Conservation (phyloP, 2,113 vertebrate genomes). For the Parotia lawesii region DNA sequence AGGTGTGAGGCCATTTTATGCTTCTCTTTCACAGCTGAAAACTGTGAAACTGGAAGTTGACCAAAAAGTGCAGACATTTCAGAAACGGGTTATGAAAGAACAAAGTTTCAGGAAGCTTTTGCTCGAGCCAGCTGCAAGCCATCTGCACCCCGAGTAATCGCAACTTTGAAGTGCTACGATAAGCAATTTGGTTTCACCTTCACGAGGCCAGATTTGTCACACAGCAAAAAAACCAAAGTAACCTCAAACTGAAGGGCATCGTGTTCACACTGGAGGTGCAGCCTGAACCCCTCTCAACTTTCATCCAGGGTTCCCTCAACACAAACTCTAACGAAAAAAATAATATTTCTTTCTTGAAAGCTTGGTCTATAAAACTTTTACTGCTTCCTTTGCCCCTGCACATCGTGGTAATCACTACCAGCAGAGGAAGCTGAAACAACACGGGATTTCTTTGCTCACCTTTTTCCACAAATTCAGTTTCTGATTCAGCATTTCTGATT, state of each 20-base stretch:
- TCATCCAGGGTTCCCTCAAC: not conserved
- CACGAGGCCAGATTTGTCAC: not conserved
- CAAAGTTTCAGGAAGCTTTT: conserved; percentile 2
- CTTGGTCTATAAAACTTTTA: conserved; percentile 48
- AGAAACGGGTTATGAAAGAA: conserved; percentile 4
- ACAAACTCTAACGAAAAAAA: not conserved
- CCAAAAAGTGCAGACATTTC: not conserved
- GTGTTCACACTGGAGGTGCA: not conserved
- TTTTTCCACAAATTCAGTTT: not conserved
- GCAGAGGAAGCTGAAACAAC: not conserved
- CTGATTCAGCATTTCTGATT: not conserved
- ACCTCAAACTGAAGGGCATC: not conserved
- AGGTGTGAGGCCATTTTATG: not conserved
- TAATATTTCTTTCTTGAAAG: conserved; percentile 15
- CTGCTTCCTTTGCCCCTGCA: conserved; percentile 47
- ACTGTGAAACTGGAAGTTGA: conserved; percentile 21
- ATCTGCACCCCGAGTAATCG: not conserved
- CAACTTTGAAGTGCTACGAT: not conserved
- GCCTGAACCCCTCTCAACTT: not conserved
- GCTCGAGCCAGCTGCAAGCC: not conserved
- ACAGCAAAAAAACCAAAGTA: not conserved
- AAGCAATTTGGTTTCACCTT: not conserved
- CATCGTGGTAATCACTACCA: not conserved
- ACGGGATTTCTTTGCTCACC: not conserved
- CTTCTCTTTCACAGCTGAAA: not conserved